A percentile compares a stretch with the other conserved stretches of the same genome.
Conservation (phyloP, 2,113 vertebrate species). For the Laterallus jamaicensis region DNA sequence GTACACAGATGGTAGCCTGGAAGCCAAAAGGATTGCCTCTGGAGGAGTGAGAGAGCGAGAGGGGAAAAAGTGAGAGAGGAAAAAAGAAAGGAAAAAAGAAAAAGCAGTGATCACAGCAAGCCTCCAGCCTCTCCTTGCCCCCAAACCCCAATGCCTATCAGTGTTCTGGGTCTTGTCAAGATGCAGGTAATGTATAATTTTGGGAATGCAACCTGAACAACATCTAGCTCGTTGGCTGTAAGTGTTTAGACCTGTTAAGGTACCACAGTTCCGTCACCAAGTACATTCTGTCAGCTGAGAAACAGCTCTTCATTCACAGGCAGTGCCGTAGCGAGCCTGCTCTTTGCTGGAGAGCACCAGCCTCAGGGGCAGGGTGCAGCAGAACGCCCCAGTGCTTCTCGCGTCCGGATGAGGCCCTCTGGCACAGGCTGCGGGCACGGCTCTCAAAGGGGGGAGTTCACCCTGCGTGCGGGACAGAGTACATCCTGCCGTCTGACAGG, state of each 20-base stretch:
- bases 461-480: neutral
- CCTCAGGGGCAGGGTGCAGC: neutral
- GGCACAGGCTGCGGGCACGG: neutral
- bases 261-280: neutral
- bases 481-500: neutral
- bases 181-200: slow-evolving; percentile 15
- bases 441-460: neutral
- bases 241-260: neutral
- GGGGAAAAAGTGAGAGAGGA: neutral
- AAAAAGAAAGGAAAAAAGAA: neutral
- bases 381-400: neutral
- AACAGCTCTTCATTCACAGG: neutral
- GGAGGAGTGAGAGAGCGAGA: neutral
- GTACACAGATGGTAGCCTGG: slow-evolving; percentile 57
- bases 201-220: slow-evolving; percentile 11
- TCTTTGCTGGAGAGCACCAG: neutral
- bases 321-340: neutral
- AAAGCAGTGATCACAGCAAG: neutral
- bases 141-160: neutral
- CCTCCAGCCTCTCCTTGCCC: neutral
- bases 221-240: slow-evolving; percentile 2
- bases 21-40: slow-evolving; percentile 18
- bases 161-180: slow-evolving; percentile 42
- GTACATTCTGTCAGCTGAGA: neutral
- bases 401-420: neutral